Conservation (phyloP, 2,797 vertebrate genomes). For the Falco berigora region DNA sequence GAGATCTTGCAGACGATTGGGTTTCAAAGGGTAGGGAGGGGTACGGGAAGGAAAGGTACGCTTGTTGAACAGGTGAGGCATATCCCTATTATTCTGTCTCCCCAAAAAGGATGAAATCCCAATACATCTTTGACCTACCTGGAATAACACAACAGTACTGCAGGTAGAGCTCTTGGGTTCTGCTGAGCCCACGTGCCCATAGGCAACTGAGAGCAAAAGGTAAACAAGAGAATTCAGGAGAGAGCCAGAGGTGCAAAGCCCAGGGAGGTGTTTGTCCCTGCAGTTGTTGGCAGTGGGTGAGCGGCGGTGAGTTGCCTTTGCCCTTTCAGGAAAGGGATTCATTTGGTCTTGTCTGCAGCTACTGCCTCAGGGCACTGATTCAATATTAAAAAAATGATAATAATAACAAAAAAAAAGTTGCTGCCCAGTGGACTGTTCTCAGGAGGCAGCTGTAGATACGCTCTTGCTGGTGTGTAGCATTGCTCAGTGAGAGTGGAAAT, state of each 20-base stretch:
- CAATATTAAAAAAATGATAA: not conserved
- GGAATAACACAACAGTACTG: not conserved
- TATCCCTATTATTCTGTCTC: not conserved
- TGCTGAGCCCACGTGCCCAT: not conserved
- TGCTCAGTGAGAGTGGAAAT: not conserved
- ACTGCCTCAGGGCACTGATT: not conserved
- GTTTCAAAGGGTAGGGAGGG: not conserved
- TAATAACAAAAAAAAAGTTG: not conserved
- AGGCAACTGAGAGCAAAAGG: not conserved
- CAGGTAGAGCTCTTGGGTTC: not conserved
- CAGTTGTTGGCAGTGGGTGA: not conserved
- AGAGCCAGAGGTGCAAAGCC: not conserved
- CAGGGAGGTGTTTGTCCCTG: not conserved
- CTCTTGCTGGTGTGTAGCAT: not conserved
- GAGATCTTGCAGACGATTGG: not conserved
- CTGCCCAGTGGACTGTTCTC: not conserved
- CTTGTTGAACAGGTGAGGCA: not conserved
- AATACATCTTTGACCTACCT: not conserved
- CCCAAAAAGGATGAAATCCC: not conserved
- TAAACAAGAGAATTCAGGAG: not conserved
- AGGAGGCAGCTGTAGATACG: not conserved
- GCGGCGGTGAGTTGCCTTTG: not conserved
- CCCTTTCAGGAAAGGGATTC: not conserved
- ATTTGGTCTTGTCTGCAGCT: not conserved
- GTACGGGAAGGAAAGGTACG: not conserved